These are phyloP conservation scores for Chrysolina americana DNA, from an alignment of 2,888 invertebrate genomes.

Conservation along the genomic window DNA sequence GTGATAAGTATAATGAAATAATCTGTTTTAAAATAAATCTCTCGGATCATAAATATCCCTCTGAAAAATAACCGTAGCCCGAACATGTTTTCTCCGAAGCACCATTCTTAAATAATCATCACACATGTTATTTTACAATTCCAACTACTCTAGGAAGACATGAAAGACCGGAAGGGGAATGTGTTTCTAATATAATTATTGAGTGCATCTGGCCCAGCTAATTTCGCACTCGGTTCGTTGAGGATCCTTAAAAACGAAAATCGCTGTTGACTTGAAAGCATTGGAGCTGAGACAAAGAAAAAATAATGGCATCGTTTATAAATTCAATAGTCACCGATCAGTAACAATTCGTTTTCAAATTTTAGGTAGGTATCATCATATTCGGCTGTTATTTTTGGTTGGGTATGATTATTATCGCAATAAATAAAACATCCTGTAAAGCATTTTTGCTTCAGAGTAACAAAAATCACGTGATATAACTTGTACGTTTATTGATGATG, in stretches of 20 bases:
- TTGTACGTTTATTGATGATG: no score
- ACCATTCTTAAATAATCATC: conserved; percentile 35
- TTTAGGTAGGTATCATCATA: no score
- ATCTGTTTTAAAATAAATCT: no score
- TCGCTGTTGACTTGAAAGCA: background rate
- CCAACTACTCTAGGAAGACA: conserved; percentile 29
- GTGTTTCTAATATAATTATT: conserved; percentile 65
- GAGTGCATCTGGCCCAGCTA: conserved; percentile 58
- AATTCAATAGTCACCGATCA: no score
- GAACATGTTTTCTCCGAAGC: background rate
- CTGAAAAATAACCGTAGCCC: background rate
- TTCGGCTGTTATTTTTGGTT: no score
- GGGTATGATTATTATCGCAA: no score
- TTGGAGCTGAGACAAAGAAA: background rate
- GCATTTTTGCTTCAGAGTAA: no score
- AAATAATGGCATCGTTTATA: background rate
- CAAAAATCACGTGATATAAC: no score
- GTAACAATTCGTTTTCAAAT: no score
- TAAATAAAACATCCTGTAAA: no score
- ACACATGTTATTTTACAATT: conserved; percentile 36
- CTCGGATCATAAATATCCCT: background rate
- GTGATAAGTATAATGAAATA: no score
- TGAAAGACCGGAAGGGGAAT: conserved; percentile 64
- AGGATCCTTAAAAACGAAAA: background rate
- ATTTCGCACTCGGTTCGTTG: conserved; percentile 51